Evolutionary conservation across 2,888 invertebrate species (phyloP).

Genomic region (Drosophila nigricruria): DNA sequence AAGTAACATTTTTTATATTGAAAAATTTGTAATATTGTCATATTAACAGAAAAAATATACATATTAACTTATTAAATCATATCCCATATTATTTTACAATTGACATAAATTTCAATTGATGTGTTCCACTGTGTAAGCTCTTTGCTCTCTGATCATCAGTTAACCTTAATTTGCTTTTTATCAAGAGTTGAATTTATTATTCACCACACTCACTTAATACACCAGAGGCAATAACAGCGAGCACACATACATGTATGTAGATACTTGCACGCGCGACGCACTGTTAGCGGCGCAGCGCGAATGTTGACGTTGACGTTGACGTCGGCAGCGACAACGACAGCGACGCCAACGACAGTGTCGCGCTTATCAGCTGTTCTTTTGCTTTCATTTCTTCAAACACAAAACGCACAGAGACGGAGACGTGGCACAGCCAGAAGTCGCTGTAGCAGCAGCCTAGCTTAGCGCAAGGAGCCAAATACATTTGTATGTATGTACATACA

Average conservation of each 20-base stretch:
- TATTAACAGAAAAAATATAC: too few relatives aligned
- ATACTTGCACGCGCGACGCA: not conserved
- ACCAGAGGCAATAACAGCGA: constrained; percentile 6
- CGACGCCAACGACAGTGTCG: constrained; percentile 22
- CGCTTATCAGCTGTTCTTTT: constrained; percentile 70
- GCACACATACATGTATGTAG: not conserved
- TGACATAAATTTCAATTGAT: not conserved
- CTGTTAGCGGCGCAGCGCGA: constrained; percentile 16
- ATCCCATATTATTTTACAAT: too few relatives aligned
- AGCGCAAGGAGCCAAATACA: constrained; percentile 7
- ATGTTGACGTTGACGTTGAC: constrained; percentile 14
- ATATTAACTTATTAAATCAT: too few relatives aligned
- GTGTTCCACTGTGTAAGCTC: constrained; percentile 2
- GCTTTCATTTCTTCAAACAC: constrained; percentile 55
- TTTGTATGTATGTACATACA: not conserved
- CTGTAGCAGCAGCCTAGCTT: constrained; percentile 32
- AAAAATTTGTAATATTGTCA: too few relatives aligned
- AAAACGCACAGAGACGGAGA: constrained; percentile 30
- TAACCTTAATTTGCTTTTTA: constrained; percentile 8
- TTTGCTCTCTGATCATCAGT: constrained; percentile 16
- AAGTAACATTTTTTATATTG: too few relatives aligned
- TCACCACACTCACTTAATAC: constrained; percentile 35
- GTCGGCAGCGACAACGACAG: constrained; percentile 6
- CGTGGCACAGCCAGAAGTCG: constrained; percentile 38
- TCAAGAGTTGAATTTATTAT: constrained; percentile 19